Conservation (phyloP, 2,888 invertebrate species). For the Rotaria magnacalcarata region DNA sequence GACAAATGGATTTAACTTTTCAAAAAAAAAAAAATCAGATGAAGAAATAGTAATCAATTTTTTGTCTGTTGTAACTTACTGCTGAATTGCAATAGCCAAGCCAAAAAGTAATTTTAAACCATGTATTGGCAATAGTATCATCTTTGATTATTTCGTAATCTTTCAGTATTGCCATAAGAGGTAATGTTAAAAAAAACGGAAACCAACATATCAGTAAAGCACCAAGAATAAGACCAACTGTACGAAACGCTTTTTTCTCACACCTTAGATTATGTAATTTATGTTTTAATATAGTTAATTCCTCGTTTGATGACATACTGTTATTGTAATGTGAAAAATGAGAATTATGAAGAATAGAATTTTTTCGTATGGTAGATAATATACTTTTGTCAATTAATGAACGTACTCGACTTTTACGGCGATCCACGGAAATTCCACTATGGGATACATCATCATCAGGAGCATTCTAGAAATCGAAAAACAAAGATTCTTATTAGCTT, state of each 20-base stretch:
- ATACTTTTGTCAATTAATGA: not conserved
- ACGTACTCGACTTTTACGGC: not conserved
- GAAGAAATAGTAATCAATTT: no score
- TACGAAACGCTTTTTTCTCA: conserved; percentile 31
- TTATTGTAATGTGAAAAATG: not conserved
- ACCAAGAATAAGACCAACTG: conserved; percentile 15
- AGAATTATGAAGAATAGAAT: not conserved
- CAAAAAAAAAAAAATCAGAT: not conserved
- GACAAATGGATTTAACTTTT: not conserved
- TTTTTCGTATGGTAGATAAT: not conserved
- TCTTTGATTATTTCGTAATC: not conserved
- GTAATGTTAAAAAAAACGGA: conserved; percentile 7
- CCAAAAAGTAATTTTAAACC: conserved; percentile 36
- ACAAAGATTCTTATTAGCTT: no score
- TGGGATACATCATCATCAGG: not conserved
- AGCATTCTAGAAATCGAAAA: not conserved
- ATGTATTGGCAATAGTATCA: not conserved
- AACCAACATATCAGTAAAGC: conserved; percentile 33
- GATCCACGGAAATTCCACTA: not conserved
- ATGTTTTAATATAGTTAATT: conserved; percentile 14
- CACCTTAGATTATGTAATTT: conserved; percentile 14
- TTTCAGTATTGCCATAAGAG: not conserved
- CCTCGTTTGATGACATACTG: not conserved
- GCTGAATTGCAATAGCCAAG: conserved; percentile 31
- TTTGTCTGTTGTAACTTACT: not conserved